phyloP scores from a whole-genome alignment of 92 coral and sea anemone genomes.

The Palythoa heliodiscus region DNA sequence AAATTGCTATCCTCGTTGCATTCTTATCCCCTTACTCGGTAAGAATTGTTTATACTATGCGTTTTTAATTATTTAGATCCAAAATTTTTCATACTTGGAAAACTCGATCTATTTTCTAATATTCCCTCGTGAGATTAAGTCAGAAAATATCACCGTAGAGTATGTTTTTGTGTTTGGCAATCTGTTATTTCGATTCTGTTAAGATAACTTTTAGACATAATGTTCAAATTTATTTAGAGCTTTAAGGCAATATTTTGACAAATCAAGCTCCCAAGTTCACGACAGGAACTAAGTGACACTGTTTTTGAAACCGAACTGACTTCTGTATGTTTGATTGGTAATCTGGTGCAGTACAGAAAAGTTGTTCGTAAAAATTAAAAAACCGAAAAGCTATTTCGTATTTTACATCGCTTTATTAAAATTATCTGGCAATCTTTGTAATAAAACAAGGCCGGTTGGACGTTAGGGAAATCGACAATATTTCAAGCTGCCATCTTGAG shows the following conservation, averaged over 20 bases:
- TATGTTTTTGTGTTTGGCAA: background rate
- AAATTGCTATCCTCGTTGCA: constrained; percentile 40
- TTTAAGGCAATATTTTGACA: constrained; percentile 12
- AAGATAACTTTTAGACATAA: background rate
- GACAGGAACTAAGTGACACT: constrained; percentile 20
- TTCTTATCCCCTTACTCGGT: background rate
- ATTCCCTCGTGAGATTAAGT: background rate
- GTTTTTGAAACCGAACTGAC: constrained; percentile 44
- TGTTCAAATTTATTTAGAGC: constrained; percentile 5
- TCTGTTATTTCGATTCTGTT: background rate
- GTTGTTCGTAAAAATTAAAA: background rate
- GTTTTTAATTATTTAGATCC: constrained; percentile 40
- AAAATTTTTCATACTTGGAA: constrained; percentile 28
- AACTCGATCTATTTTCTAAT: background rate
- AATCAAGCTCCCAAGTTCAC: constrained; percentile 16
- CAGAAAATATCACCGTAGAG: background rate
- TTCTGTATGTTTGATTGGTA: constrained; percentile 21
- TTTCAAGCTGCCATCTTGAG: constrained; percentile 36
- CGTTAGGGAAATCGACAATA: constrained; percentile 13
- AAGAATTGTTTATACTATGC: constrained; percentile 29
- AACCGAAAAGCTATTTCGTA: constrained; percentile 12
- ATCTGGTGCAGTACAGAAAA: background rate
- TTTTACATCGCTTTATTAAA: constrained; percentile 17
- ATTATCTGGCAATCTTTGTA: constrained; percentile 14
- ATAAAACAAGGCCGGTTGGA: constrained; percentile 4